phyloP scores from a whole-genome alignment of 2,797 vertebrate species.

The Sebastolobus alascanus region DNA sequence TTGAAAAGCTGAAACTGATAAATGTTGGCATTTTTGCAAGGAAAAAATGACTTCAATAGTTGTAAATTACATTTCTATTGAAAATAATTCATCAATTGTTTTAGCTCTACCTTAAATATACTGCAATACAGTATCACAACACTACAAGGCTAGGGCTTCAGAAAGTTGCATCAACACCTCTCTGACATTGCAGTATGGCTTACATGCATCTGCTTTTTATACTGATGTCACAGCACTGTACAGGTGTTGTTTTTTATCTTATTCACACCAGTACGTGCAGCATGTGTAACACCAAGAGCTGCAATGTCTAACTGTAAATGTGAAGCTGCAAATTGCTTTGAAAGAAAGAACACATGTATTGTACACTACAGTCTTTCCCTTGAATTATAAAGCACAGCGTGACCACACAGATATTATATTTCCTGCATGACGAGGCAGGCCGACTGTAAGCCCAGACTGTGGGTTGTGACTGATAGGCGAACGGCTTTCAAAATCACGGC shows the following conservation, averaged over 20 bases:
- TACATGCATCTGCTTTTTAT: not conserved
- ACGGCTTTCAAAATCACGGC: constrained; percentile 38
- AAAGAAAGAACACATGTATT: constrained; percentile 35
- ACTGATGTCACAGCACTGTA: not conserved
- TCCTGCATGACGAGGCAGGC: constrained; percentile 59
- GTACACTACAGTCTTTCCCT: constrained; percentile 11
- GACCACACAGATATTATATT: constrained; percentile 61
- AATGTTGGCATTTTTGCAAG: not conserved
- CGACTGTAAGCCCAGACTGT: constrained; percentile 29
- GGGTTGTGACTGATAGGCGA: constrained; percentile 43
- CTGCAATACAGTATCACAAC: not conserved
- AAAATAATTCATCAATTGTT: not conserved
- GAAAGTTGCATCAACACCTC: not conserved
- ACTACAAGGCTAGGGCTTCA: not conserved
- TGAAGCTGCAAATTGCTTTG: constrained; percentile 17
- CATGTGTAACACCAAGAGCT: not conserved
- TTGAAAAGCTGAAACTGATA: not conserved
- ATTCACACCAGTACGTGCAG: constrained; percentile 6
- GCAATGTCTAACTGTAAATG: constrained; percentile 7
- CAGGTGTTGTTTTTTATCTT: not conserved
- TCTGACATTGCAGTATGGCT: not conserved
- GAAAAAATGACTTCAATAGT: not conserved
- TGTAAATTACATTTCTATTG: not conserved
- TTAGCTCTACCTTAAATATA: not conserved
- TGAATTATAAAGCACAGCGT: constrained; percentile 34